These are phyloP conservation scores for Acanthisitta chloris DNA, from an alignment of 2,113 vertebrate genomes.

Conservation along the genomic window DNA sequence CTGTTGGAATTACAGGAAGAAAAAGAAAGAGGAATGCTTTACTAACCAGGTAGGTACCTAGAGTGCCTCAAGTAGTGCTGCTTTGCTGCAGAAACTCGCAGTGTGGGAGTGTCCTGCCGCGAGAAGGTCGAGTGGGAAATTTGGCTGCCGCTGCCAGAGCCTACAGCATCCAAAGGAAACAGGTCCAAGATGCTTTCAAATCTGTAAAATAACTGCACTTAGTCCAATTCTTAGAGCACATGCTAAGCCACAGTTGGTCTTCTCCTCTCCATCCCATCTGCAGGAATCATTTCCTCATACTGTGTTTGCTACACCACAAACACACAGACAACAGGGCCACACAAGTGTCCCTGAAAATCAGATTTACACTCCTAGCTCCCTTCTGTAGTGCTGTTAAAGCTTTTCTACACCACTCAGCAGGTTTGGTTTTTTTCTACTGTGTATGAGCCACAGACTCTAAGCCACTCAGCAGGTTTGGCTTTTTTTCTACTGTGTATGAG, in stretches of 20 bases:
- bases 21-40: not conserved
- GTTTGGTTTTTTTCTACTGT: not conserved
- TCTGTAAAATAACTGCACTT: constrained; percentile 63
- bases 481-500: not conserved
- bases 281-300: not conserved
- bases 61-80: constrained; percentile 90
- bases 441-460: too few relatives aligned
- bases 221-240: not conserved
- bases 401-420: not conserved
- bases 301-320: not conserved
- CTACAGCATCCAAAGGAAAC: constrained; percentile 75
- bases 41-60: constrained; percentile 90
- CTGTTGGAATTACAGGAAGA: not conserved
- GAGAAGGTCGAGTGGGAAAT: constrained; percentile 72
- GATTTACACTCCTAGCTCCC: not conserved
- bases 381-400: not conserved
- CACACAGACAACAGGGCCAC: not conserved
- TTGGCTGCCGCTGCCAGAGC: constrained; percentile 76
- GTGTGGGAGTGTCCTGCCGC: constrained; percentile 77
- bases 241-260: not conserved
- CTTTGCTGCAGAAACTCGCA: constrained; percentile 82
- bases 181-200: constrained; percentile 88
- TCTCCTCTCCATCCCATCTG: not conserved
- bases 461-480: not conserved
- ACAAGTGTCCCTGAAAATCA: not conserved